Evolutionary conservation across 2,888 invertebrate genomes (phyloP), one percentile per base, ranked within the genome.

Genomic region (Lucinisca nassula): DNA sequence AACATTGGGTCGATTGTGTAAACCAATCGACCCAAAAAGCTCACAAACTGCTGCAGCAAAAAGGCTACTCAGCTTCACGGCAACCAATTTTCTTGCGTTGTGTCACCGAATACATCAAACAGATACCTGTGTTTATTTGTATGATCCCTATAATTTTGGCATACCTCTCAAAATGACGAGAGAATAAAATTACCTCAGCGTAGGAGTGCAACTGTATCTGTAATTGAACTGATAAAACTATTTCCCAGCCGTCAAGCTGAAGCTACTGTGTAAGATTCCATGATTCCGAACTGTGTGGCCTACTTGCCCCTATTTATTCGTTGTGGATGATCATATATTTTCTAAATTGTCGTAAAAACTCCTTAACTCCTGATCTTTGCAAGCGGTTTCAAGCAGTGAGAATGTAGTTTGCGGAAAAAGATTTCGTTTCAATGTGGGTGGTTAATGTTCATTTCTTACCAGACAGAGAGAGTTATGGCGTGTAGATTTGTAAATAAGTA

Each of bases 401-500:
- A 21, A 74, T 24, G 32, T 30, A 40, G 30, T 51, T 74, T 74
- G 37, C 10, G 27, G 51, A 45, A n/a, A 32, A 40, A n/a, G 27
- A n/a, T 17, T 74, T 45, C 32, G 32, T 27, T 49, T 74, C 74
- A 49, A 45, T 74, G 74, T 74, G 74, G 74, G 74, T 74, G 74
- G 74, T 74, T 74, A 74, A 74, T 74, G 74, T 45, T 74, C 30
- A n/a, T 67, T 67, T 35, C 21, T 58, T 30, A 27, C 61, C 27
- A 67, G 35, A 27, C 67, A 35, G 30, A 55, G 35, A 32, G 67
- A 67, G n/a, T 67, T 67, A 67, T 67, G 67, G 67, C 24, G 67
- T 67, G 67, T 30, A 67, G 67, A 67, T 67, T 67, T 67, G 67
- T 67, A 67, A 67, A 67, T 67, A 67, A 35, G 67, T 67, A 67